Conservation (phyloP, 2,888 invertebrate species). For the Phragmatobia fuliginosa region DNA sequence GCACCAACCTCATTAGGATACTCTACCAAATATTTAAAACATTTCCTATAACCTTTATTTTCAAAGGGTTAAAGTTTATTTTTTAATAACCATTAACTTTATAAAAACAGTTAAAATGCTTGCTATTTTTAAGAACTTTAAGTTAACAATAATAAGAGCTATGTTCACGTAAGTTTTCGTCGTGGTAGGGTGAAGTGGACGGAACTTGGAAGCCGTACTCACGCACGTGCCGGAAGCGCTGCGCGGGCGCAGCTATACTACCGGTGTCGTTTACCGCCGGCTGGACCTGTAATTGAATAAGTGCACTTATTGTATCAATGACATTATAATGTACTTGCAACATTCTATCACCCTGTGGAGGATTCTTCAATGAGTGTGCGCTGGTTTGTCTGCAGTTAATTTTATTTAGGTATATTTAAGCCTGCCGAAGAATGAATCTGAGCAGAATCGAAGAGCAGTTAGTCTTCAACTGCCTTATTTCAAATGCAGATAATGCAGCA, state of each 20-base stretch:
- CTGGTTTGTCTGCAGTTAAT: neutral
- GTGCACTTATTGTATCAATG: constrained; percentile 68
- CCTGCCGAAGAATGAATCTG: no score
- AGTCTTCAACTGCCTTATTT: no score
- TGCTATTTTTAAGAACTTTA: constrained; percentile 7
- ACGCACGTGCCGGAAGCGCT: constrained; percentile 80
- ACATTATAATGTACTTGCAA: constrained; percentile 50
- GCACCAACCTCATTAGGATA: constrained; percentile 46
- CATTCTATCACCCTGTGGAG: neutral
- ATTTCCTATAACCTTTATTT: neutral
- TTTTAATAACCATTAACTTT: constrained; percentile 4
- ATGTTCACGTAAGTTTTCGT: constrained; percentile 6
- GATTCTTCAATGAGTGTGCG: neutral
- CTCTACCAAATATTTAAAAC: constrained; percentile 4
- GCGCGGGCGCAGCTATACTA: constrained; percentile 77
- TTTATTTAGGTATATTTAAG: no score
- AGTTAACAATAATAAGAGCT: constrained; percentile 8
- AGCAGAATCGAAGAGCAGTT: no score
- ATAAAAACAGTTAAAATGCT: neutral
- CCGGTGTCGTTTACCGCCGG: constrained; percentile 73
- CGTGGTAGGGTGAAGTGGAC: constrained; percentile 44
- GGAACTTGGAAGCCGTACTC: constrained; percentile 84
- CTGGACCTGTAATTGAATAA: constrained; percentile 67
- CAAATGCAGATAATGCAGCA: no score
- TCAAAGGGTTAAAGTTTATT: neutral